A percentile compares a stretch with the other conserved stretches of the same genome.
Conservation (phyloP, 2,888 invertebrate genomes). For the Acleris emargana region DNA sequence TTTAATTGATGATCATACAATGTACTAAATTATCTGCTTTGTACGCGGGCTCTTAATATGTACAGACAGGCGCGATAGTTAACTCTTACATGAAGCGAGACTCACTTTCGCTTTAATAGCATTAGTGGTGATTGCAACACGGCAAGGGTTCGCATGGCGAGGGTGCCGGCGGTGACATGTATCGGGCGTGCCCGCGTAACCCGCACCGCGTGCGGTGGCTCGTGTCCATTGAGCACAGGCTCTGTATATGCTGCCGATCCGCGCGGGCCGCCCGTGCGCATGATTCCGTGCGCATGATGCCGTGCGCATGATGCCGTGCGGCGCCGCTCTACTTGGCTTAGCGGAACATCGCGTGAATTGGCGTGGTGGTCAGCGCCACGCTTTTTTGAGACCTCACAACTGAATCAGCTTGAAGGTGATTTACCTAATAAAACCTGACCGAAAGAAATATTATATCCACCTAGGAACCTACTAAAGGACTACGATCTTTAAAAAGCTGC, state of each 20-base stretch:
- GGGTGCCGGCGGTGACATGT: too few relatives aligned
- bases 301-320: constrained; percentile 60
- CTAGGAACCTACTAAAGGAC: too few relatives aligned
- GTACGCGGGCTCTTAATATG: too few relatives aligned
- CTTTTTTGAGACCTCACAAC: constrained; percentile 54
- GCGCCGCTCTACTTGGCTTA: constrained; percentile 69
- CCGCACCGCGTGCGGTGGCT: too few relatives aligned
- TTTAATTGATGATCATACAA: constrained; percentile 27
- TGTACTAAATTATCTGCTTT: background rate
- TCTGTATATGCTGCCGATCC: constrained; percentile 9
- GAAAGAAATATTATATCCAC: too few relatives aligned
- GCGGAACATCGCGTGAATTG: constrained; percentile 63
- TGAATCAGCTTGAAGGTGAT: constrained; percentile 35
- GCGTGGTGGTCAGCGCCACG: constrained; percentile 53
- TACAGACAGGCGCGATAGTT: too few relatives aligned
- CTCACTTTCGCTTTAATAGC: too few relatives aligned
- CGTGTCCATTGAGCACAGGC: constrained; percentile 21
- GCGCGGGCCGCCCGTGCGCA: constrained; percentile 27
- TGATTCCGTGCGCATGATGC: constrained; percentile 56
- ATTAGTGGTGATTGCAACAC: too few relatives aligned
- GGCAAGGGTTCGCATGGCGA: too few relatives aligned
- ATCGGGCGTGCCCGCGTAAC: too few relatives aligned
- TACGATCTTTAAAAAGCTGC: too few relatives aligned
- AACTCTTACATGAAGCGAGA: too few relatives aligned
- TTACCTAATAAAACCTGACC: background rate